These are phyloP conservation scores for Hoplias malabaricus DNA, from an alignment of 2,113 vertebrate genomes.

Conservation along the genomic window DNA sequence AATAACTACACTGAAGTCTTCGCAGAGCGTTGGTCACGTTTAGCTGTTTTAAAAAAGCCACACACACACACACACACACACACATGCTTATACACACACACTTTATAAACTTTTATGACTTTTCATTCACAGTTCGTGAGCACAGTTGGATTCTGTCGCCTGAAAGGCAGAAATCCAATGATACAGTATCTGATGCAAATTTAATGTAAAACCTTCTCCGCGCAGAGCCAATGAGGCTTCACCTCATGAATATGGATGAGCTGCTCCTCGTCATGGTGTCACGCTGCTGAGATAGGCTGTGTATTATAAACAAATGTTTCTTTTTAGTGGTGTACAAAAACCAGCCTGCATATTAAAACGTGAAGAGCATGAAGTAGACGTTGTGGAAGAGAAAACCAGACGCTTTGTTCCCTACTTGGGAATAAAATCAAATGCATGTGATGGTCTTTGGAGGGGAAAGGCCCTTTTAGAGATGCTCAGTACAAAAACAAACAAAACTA, in stretches of 20 bases:
- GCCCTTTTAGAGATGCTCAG: neutral
- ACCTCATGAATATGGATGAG: conserved; percentile 52
- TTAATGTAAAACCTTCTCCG: conserved; percentile 52
- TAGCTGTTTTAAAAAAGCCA: neutral
- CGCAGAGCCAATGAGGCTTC: conserved; percentile 54
- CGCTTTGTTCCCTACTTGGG: neutral
- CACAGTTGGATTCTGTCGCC: conserved; percentile 52
- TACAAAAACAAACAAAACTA: neutral
- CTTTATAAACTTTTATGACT: conserved; percentile 50
- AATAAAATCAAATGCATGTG: neutral
- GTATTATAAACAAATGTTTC: conserved; percentile 46
- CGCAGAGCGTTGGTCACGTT: neutral
- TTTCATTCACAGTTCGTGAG: conserved; percentile 47
- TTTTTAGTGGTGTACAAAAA: conserved; percentile 23
- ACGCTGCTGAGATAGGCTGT: conserved; percentile 37
- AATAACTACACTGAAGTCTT: neutral
- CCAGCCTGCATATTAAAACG: neutral
- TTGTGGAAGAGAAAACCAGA: neutral
- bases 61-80: conserved; percentile 1
- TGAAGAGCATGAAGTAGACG: neutral
- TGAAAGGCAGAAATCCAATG: conserved; percentile 49
- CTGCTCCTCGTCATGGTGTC: conserved; percentile 26
- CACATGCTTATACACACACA: conserved; percentile 1
- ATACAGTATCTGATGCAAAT: conserved; percentile 57
- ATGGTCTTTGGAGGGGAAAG: neutral